Evolutionary conservation across 1,140 invertebrate genomes (phyloP).

Genomic region (Acromyrmex echinatior): DNA sequence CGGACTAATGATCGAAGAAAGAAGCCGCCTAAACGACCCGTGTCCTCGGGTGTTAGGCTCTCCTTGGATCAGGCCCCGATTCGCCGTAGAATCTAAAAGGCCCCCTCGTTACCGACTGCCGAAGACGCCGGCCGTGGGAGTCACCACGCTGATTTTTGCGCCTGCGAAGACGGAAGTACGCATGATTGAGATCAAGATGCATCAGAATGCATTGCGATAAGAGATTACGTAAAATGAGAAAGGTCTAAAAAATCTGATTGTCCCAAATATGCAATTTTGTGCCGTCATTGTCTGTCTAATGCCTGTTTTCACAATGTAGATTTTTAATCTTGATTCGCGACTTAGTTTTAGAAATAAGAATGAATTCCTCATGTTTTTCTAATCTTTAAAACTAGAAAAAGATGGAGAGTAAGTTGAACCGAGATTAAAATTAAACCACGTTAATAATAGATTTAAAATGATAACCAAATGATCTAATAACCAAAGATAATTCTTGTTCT

Average conservation of each 20-base stretch:
- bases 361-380: no score
- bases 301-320: no score
- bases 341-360: no score
- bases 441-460: neutral
- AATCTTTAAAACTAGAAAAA: no score
- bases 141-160: constrained; percentile 18
- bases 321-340: no score
- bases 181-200: neutral
- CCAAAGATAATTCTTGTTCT: neutral
- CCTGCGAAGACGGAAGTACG: constrained; percentile 25
- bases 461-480: neutral
- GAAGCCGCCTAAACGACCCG: constrained; percentile 86
- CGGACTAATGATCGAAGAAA: constrained; percentile 86
- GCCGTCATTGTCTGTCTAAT: no score
- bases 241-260: neutral
- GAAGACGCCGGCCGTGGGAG: constrained; percentile 62
- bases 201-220: neutral
- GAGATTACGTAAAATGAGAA: neutral
- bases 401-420: no score
- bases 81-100: constrained; percentile 66
- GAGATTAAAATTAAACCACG: no score
- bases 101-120: constrained; percentile 72
- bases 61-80: constrained; percentile 68
- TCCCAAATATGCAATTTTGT: neutral
- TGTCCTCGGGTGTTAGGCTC: constrained; percentile 84